These are phyloP conservation scores for Theropithecus gelada DNA, from an alignment of 2,113 vertebrate genomes.

Conservation along the genomic window DNA sequence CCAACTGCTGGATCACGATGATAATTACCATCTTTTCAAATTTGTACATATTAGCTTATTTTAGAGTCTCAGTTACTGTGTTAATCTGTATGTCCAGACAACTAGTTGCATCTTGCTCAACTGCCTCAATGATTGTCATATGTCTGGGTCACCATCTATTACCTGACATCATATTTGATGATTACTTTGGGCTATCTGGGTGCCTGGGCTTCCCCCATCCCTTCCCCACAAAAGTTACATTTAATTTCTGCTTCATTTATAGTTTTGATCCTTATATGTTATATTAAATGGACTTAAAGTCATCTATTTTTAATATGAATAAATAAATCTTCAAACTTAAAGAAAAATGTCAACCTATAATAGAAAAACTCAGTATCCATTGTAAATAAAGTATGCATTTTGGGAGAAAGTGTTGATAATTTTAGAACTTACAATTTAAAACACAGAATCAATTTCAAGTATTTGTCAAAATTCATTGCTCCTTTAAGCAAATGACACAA, in stretches of 20 bases:
- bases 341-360: neutral
- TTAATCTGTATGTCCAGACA: neutral
- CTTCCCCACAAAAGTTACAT: neutral
- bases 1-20: neutral
- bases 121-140: neutral
- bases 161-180: neutral
- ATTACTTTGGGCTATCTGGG: neutral
- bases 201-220: neutral
- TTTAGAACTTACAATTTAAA: neutral
- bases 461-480: neutral
- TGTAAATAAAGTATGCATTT: neutral
- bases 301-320: constrained; percentile 9
- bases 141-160: neutral
- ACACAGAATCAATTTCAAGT: neutral
- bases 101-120: neutral
- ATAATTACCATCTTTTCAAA: neutral
- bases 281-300: neutral
- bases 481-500: neutral
- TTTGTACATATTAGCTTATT: neutral
- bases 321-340: neutral
- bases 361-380: neutral
- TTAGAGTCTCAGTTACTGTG: neutral
- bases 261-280: neutral
- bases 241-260: constrained; percentile 20
- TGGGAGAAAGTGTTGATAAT: neutral